phyloP scores from a whole-genome alignment of 2,888 invertebrate genomes.

The Dasysyrphus albostriatus region DNA sequence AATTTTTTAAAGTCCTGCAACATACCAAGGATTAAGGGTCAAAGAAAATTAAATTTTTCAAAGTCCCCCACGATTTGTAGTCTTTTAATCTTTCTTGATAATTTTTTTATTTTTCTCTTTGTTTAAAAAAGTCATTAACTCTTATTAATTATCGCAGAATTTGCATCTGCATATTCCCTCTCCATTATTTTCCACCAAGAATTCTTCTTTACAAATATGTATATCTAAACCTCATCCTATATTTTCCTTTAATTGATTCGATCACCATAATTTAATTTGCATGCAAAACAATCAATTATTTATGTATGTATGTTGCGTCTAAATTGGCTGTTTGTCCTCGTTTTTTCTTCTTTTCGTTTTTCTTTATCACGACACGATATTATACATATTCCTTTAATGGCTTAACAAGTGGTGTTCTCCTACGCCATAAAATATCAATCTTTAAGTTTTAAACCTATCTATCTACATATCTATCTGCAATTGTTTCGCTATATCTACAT shows the following conservation, averaged over 20 bases:
- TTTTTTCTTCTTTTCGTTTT: constrained; percentile 15
- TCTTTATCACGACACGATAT: constrained; percentile 44
- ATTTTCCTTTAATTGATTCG: constrained; percentile 26
- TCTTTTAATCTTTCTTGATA: no score
- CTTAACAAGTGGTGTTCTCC: constrained; percentile 53
- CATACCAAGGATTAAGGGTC: no score
- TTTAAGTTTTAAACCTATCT: constrained; percentile 30
- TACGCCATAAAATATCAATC: constrained; percentile 30
- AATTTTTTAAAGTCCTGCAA: no score
- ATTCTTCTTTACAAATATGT: neutral
- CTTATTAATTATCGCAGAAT: neutral
- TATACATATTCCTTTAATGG: constrained; percentile 67
- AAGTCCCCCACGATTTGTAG: no score
- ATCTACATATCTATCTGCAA: neutral
- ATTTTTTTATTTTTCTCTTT: no score
- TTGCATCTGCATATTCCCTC: neutral
- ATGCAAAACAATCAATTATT: constrained; percentile 65
- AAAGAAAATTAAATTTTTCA: no score
- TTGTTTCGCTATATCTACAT: neutral
- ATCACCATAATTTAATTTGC: constrained; percentile 67
- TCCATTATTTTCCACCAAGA: no score
- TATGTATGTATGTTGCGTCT: constrained; percentile 3
- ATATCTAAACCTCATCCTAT: neutral
- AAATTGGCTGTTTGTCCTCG: constrained; percentile 53
- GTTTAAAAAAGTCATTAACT: neutral